Evolutionary conservation across 1,140 invertebrate genomes (phyloP).

Genomic region (Ceratoteleas bidentatus): DNA sequence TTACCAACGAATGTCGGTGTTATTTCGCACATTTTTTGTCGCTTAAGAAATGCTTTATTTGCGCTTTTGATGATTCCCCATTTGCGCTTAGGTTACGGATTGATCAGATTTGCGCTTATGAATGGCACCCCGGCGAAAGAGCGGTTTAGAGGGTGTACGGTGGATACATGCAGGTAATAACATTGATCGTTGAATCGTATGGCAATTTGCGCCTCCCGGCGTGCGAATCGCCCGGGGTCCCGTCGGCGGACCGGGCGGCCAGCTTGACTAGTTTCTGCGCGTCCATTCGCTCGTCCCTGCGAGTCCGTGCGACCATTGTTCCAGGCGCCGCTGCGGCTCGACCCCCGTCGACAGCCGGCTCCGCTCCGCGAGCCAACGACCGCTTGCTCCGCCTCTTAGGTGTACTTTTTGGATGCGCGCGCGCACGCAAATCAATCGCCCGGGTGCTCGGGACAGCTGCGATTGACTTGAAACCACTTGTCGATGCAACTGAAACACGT

Average conservation of each 20-base stretch:
- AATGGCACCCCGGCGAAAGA: constrained; percentile 74
- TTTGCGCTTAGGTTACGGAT: too few species aligned
- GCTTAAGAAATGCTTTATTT: too few species aligned
- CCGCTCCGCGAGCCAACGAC: constrained; percentile 66
- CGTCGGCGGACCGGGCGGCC: constrained; percentile 76
- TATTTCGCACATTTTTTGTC: too few species aligned
- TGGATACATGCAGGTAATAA: constrained; percentile 78
- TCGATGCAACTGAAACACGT: constrained; percentile 92
- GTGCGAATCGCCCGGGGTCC: not conserved
- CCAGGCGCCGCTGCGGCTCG: constrained; percentile 44
- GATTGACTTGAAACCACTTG: constrained; percentile 98
- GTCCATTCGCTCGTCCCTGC: constrained; percentile 52
- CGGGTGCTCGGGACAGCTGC: constrained; percentile 97
- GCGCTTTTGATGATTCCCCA: too few species aligned
- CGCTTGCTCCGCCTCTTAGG: constrained; percentile 54
- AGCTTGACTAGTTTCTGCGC: constrained; percentile 80
- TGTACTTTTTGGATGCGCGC: constrained; percentile 60
- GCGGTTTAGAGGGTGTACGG: constrained; percentile 76
- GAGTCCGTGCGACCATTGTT: not conserved
- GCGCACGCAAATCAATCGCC: constrained; percentile 87
- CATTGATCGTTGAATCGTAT: constrained; percentile 79
- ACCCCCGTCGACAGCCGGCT: constrained; percentile 60
- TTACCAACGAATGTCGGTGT: too few species aligned
- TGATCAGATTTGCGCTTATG: too few species aligned
- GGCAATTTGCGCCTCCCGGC: constrained; percentile 68